Evolutionary conservation across 2,888 invertebrate species (phyloP), one percentile per base, ranked within the genome.

Genomic region (Eulithis testata): DNA sequence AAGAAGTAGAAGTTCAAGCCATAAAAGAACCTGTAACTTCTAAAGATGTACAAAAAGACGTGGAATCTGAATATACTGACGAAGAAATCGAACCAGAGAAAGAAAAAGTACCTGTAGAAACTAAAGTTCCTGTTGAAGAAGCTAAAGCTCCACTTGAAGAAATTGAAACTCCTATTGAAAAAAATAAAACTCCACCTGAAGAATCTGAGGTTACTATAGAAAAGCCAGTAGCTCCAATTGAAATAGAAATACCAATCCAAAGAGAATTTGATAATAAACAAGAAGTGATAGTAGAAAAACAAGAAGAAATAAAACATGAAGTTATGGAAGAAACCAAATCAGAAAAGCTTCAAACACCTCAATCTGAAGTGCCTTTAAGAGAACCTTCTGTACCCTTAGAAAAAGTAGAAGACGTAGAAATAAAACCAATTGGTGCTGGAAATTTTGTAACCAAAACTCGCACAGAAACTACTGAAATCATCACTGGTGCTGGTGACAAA

Each of bases 391-490:
- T 91, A 40, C 91, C 90, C 12, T 78, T 92, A 21, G 93, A 93
- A 36, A 92, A 90, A 77, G 89, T 90, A 36, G 91, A 91, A 80
- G 91, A 90, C 71, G 81, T 92, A 49, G 93, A 93, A 81, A 93
- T 93, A 27, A 93, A 92, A 68, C 92, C 93, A 1, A 91, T 93
- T 54, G 87, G 88, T 14, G 83, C 87, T 55, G 79, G 83, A n/a
- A 87, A 87, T 73, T 77, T 87, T 4, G 81, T 90, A 47, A 87
- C 88, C 7, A 92, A 90, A 76, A 81, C 89, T 9, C 87, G 85
- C 27, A 83, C 86, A 58, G 85, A 88, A 72, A 89, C 83, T 45
- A 92, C 92, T 40, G 91, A 92, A 86, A 91, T 91, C 5, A 88
- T 87, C 31, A 88, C 84, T 5, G 88, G 81, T 55, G 79, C 83